phyloP scores from a whole-genome alignment of 2,113 vertebrate genomes.

The Dolichotis patagonum region DNA sequence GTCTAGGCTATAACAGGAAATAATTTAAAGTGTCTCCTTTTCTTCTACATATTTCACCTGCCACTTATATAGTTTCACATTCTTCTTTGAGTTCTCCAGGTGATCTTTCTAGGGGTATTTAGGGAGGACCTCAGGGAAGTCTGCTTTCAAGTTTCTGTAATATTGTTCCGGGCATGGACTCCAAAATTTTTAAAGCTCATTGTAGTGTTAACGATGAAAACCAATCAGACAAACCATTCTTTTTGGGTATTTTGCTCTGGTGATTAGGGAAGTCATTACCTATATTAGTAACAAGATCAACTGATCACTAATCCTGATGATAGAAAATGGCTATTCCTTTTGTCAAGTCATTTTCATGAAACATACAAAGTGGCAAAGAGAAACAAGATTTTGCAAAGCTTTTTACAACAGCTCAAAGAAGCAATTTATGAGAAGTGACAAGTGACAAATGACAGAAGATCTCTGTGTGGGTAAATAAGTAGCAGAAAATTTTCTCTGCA shows the following conservation, averaged over 20 bases:
- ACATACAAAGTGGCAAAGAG: neutral
- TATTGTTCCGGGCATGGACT: neutral
- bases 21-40: neutral
- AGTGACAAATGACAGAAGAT: neutral
- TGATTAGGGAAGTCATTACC: neutral
- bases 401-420: neutral
- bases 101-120: neutral
- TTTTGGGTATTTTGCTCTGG: neutral
- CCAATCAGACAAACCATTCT: neutral
- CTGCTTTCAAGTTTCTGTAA: neutral
- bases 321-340: conserved; percentile 11
- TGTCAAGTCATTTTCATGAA: conserved; percentile 18
- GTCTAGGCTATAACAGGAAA: neutral
- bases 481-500: neutral
- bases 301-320: neutral
- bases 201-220: neutral
- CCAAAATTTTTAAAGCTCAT: neutral
- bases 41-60: neutral
- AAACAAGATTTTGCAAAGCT: neutral
- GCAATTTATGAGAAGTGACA: neutral
- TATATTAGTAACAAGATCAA: neutral
- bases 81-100: neutral
- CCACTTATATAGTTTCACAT: neutral
- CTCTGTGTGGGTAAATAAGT: neutral
- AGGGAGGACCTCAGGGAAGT: neutral